These are phyloP conservation scores for Typhlomys cinereus DNA, from an alignment of 2,113 vertebrate genomes.

Conservation along the genomic window DNA sequence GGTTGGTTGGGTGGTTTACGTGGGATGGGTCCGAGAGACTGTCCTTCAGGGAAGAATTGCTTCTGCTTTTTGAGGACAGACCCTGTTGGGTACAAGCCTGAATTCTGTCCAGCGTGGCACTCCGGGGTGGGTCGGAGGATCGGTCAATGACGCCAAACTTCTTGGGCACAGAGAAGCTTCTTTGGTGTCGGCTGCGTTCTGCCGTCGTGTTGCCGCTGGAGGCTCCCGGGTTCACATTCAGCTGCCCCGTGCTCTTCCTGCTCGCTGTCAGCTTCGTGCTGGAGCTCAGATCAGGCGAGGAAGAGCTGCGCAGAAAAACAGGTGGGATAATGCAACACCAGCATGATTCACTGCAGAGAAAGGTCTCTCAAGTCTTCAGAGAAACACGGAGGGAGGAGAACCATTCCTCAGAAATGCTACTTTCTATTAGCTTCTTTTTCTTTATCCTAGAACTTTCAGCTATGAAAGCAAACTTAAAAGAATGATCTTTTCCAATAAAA, in stretches of 20 bases:
- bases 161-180: constrained; percentile 98
- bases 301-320: constrained; percentile 86
- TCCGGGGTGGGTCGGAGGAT: constrained; percentile 93
- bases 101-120: constrained; percentile 96
- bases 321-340: neutral
- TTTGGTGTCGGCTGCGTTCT: constrained; percentile 93
- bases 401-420: neutral
- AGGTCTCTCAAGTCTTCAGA: neutral
- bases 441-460: constrained; percentile 19
- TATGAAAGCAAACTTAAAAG: constrained; percentile 27
- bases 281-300: constrained; percentile 94
- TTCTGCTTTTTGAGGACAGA: constrained; percentile 88
- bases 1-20: constrained; percentile 93
- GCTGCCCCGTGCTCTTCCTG: constrained; percentile 96
- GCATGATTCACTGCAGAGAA: neutral
- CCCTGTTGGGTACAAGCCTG: constrained; percentile 96
- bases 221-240: constrained; percentile 92
- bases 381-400: neutral
- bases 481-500: neutral
- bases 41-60: constrained; percentile 93
- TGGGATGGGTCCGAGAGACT: constrained; percentile 93
- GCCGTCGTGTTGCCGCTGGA: constrained; percentile 86
- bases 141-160: constrained; percentile 96
- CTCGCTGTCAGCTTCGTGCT: constrained; percentile 94
- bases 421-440: neutral